Conservation (phyloP, 1,140 invertebrate genomes). For the Hestina assimilis region DNA sequence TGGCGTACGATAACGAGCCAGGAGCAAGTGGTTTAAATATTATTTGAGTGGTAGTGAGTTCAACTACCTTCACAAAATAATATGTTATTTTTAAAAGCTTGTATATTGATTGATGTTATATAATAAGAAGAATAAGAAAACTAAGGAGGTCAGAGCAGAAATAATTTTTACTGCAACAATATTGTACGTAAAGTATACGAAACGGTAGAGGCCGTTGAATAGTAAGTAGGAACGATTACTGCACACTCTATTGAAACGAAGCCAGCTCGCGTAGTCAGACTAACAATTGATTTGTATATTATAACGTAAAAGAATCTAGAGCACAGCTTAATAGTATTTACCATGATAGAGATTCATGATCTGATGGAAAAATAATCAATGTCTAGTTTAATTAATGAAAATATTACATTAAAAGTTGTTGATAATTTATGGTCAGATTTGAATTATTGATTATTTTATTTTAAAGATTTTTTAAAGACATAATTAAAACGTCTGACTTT, state of each 20-base stretch:
- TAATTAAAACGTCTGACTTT: too few relatives aligned
- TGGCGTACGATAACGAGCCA: constrained; percentile 59
- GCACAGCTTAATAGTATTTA: background rate
- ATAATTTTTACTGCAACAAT: background rate
- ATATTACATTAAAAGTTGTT: too few relatives aligned
- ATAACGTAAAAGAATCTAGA: constrained; percentile 16
- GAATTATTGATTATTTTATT: too few relatives aligned
- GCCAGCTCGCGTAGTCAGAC: constrained; percentile 12
- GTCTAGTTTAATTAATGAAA: too few relatives aligned
- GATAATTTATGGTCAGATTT: too few relatives aligned
- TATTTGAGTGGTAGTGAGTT: constrained; percentile 18
- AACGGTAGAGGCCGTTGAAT: constrained; percentile 1
- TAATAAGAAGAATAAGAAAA: too few relatives aligned
- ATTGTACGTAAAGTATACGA: background rate
- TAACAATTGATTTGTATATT: constrained; percentile 12
- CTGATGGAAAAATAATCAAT: background rate
- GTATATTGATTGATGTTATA: background rate
- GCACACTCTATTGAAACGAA: constrained; percentile 5
- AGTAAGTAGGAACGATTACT: constrained; percentile 14
- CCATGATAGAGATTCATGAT: background rate
- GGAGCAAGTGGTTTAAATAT: constrained; percentile 45
- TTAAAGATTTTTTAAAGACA: too few relatives aligned
- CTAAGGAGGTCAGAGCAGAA: background rate
- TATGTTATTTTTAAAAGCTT: background rate
- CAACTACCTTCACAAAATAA: background rate